Conservation (phyloP, 2,888 invertebrate genomes). For the Apamea monoglypha region DNA sequence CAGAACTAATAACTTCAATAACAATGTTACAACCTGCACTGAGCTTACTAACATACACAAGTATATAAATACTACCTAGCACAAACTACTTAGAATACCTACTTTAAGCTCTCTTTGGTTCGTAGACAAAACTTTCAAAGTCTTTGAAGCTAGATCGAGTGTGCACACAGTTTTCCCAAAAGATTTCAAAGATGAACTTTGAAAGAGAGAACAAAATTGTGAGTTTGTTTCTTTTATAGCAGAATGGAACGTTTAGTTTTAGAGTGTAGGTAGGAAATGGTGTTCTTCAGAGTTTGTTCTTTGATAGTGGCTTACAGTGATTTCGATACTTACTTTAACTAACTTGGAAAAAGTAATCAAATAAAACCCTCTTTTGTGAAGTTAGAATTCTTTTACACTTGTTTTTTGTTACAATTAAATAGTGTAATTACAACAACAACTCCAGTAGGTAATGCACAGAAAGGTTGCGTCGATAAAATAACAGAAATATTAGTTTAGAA, state of each 20-base stretch:
- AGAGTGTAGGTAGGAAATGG: constrained; percentile 8
- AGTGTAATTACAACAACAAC: no score
- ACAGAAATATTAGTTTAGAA: background rate
- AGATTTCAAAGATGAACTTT: constrained; percentile 65
- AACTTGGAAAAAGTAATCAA: background rate
- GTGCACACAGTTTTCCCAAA: constrained; percentile 64
- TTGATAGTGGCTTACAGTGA: background rate
- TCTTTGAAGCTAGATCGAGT: constrained; percentile 61
- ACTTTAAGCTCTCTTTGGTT: constrained; percentile 62
- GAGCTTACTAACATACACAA: constrained; percentile 29
- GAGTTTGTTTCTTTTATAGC: constrained; percentile 46
- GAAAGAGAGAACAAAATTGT: constrained; percentile 50
- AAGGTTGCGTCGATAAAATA: background rate
- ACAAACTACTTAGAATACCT: constrained; percentile 61
- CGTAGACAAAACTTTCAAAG: constrained; percentile 59
- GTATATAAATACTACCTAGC: constrained; percentile 50
- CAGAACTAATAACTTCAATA: background rate
- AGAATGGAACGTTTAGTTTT: constrained; percentile 24
- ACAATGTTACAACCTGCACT: constrained; percentile 24
- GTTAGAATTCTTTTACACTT: background rate
- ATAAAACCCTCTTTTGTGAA: background rate
- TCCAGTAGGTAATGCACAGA: background rate
- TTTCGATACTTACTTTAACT: background rate
- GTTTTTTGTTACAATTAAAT: background rate
- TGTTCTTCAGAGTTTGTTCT: constrained; percentile 1